Conservation (phyloP, 2,113 vertebrate genomes). For the Scomber scombrus region DNA sequence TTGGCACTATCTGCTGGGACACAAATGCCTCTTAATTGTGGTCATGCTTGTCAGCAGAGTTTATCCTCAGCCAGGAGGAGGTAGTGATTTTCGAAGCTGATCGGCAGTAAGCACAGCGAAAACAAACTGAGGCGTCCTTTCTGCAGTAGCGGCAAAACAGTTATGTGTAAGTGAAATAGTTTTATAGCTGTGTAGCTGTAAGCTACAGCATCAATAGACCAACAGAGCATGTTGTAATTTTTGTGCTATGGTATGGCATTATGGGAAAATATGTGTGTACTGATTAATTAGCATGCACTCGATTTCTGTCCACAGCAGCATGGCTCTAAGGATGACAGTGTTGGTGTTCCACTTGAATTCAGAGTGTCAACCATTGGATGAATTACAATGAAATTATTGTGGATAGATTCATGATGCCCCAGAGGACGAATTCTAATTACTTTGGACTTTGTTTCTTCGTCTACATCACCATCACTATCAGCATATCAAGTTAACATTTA, state of each 20-base stretch:
- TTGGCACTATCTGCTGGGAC: slow-evolving; percentile 25
- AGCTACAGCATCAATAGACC: not conserved
- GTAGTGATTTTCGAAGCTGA: slow-evolving; percentile 24
- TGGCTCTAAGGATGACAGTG: no score
- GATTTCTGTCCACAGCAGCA: no score
- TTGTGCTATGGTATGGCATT: not conserved
- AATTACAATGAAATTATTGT: no score
- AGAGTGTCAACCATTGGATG: no score
- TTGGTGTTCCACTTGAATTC: no score
- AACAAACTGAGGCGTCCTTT: not conserved
- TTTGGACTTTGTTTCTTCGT: no score
- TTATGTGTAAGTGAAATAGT: not conserved
- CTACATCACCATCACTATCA: no score
- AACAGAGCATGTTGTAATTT: not conserved
- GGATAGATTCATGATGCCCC: no score
- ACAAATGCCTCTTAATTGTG: slow-evolving; percentile 29
- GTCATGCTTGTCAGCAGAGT: slow-evolving; percentile 28
- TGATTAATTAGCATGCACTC: no score
- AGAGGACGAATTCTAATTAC: no score
- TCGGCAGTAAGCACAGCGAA: not conserved
- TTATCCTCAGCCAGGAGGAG: slow-evolving; percentile 10
- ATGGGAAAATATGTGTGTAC: no score
- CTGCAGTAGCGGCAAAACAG: not conserved
- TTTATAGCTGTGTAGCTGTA: not conserved
- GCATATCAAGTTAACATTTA: no score